Conservation (phyloP, 2,113 vertebrate genomes). For the Prunella fulvescens region DNA sequence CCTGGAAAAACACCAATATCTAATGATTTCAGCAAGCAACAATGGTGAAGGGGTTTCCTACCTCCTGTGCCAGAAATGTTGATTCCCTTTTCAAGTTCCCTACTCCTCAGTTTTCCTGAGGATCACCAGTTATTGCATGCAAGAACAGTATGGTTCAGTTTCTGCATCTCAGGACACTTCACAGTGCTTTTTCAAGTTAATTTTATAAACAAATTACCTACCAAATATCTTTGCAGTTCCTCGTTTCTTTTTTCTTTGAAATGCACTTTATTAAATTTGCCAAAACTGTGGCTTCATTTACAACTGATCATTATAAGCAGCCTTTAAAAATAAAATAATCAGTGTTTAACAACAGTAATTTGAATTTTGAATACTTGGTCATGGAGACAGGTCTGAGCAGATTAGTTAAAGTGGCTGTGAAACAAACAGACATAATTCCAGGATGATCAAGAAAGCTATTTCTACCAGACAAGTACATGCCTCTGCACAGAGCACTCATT, state of each 20-base stretch:
- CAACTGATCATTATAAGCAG: background rate
- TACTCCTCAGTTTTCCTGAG: background rate
- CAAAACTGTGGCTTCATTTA: background rate
- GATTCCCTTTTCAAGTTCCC: background rate
- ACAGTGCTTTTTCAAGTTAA: background rate
- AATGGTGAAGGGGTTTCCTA: background rate
- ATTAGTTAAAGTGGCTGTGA: background rate
- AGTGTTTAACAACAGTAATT: background rate
- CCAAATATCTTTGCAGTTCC: background rate
- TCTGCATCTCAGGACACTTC: background rate
- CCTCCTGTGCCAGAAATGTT: background rate
- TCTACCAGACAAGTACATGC: background rate
- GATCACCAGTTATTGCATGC: background rate
- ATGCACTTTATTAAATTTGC: background rate
- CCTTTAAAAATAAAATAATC: background rate
- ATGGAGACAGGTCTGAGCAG: background rate
- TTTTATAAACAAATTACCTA: background rate
- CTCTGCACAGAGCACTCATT: background rate
- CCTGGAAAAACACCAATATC: constrained; percentile 21
- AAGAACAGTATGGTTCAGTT: background rate
- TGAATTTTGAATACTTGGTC: background rate
- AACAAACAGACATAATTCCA: background rate
- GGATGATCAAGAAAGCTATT: background rate
- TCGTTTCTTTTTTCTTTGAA: background rate
- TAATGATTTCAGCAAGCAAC: constrained; percentile 8